phyloP scores from a whole-genome alignment of 2,113 vertebrate genomes.

The Hippocampus zosterae region DNA sequence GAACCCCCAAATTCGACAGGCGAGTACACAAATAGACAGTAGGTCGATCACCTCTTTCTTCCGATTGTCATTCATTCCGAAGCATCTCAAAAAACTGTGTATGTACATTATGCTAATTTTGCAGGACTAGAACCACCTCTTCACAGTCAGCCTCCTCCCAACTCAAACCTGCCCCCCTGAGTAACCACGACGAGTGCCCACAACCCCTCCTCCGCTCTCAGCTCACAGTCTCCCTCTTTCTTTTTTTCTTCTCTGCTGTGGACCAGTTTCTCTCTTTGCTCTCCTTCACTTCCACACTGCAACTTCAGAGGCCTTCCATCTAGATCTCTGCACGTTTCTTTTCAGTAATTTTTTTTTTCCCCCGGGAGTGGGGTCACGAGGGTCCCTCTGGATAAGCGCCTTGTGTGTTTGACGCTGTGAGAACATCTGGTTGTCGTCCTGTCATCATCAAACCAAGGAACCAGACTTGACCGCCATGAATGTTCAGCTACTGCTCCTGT shows the following conservation, averaged over 20 bases:
- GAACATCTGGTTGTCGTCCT: background rate
- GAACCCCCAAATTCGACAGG: background rate
- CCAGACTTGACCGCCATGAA: constrained; percentile 50
- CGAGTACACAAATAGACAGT: no score
- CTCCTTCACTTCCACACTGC: constrained; percentile 43
- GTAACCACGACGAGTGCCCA: constrained; percentile 44
- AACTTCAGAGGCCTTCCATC: constrained; percentile 5
- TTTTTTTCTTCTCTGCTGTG: constrained; percentile 49
- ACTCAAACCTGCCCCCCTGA: constrained; percentile 9
- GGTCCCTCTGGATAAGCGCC: constrained; percentile 15
- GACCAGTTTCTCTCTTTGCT: constrained; percentile 43
- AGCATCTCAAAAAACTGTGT: background rate
- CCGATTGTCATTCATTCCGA: constrained; percentile 19
- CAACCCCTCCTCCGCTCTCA: constrained; percentile 55
- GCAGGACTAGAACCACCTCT: background rate
- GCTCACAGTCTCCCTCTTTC: constrained; percentile 32
- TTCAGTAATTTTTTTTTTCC: constrained; percentile 14
- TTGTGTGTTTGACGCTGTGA: constrained; percentile 21
- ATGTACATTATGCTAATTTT: constrained; percentile 4
- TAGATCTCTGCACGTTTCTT: constrained; percentile 15
- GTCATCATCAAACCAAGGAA: constrained; percentile 21
- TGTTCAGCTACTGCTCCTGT: constrained; percentile 60
- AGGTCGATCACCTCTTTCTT: background rate
- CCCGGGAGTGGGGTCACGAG: no score
- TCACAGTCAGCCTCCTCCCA: background rate